Conservation (phyloP, 2,113 vertebrate genomes). For the Epinephelus cyanopodus region DNA sequence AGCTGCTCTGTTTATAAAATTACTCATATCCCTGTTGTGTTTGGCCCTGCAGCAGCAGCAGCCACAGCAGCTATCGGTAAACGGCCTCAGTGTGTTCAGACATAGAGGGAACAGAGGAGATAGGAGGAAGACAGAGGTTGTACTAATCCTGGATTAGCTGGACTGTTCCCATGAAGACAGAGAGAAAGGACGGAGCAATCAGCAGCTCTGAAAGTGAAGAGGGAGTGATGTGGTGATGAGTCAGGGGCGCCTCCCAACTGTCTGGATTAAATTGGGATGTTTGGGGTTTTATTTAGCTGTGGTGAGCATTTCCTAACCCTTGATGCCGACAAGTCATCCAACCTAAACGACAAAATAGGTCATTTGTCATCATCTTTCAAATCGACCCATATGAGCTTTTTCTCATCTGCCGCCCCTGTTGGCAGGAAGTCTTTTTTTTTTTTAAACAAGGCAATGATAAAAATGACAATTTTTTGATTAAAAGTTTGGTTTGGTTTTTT, state of each 20-base stretch:
- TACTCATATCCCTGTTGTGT: slow-evolving; percentile 9
- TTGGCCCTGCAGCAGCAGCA: neutral
- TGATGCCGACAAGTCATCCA: no score
- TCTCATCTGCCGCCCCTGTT: no score
- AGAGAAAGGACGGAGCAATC: neutral
- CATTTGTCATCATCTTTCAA: no score
- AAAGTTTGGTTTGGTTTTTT: no score
- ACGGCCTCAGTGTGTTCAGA: neutral
- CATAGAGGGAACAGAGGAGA: neutral
- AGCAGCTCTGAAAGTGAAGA: neutral
- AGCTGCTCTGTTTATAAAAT: slow-evolving; percentile 2
- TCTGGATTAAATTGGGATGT: slow-evolving; percentile 6
- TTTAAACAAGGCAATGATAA: no score
- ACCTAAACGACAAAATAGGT: no score
- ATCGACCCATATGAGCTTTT: no score
- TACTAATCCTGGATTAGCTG: slow-evolving; percentile 3
- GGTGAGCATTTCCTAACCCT: no score
- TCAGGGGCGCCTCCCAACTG: neutral
- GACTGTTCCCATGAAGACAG: neutral
- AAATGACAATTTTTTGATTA: no score
- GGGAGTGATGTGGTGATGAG: neutral
- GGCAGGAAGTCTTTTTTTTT: no score
- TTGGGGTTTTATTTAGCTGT: neutral
- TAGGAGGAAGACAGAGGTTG: neutral
- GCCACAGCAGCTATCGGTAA: neutral